Evolutionary conservation across 1,140 invertebrate genomes (phyloP).

Genomic region (Hirudo medicinalis): DNA sequence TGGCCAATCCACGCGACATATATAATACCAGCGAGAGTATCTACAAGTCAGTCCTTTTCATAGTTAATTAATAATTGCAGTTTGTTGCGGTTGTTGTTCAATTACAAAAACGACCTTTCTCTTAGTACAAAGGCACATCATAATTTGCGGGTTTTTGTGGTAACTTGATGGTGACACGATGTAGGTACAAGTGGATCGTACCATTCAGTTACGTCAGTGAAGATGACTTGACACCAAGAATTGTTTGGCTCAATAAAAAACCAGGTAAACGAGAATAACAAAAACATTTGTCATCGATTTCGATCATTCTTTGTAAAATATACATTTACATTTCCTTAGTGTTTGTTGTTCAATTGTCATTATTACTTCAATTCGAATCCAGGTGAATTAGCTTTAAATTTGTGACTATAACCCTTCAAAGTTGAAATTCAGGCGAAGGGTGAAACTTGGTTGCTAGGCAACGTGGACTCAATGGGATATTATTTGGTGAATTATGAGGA

Average conservation of each 20-base stretch:
- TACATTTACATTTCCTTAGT: too few relatives aligned
- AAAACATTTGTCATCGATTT: too few relatives aligned
- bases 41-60: constrained; percentile 18
- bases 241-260: neutral
- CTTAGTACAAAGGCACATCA: too few relatives aligned
- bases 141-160: too few relatives aligned
- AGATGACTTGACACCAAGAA: constrained; percentile 10
- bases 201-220: constrained; percentile 27
- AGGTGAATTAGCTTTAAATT: too few relatives aligned
- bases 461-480: constrained; percentile 27
- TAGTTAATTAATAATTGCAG: neutral
- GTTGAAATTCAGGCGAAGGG: constrained; percentile 16
- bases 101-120: too few relatives aligned
- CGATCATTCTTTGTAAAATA: too few relatives aligned
- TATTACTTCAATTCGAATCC: too few relatives aligned
- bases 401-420: neutral
- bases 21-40: constrained; percentile 20
- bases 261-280: too few relatives aligned
- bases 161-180: neutral
- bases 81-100: too few relatives aligned
- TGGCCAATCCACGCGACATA: constrained; percentile 30
- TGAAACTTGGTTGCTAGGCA: constrained; percentile 24
- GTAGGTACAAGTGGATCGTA: constrained; percentile 27
- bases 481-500: constrained; percentile 28
- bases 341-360: too few relatives aligned